phyloP scores from a whole-genome alignment of 2,888 invertebrate species.

The Ornithoptera alexandrae region DNA sequence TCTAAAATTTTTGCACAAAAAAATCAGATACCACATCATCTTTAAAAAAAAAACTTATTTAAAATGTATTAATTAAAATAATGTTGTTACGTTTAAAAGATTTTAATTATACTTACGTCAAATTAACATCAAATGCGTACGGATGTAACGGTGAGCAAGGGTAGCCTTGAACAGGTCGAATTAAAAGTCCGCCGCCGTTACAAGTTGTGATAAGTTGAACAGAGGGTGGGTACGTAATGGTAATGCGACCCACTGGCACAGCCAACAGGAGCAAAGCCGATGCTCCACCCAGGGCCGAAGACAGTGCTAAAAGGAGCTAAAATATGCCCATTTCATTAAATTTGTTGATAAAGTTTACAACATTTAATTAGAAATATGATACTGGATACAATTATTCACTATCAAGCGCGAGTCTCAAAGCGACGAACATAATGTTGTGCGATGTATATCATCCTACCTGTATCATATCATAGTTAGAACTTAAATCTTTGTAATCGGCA shows the following conservation, averaged over 20 bases:
- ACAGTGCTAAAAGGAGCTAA: constrained; percentile 83
- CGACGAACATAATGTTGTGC: too few species aligned
- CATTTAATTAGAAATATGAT: too few species aligned
- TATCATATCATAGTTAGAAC: too few species aligned
- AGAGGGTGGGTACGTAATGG: constrained; percentile 81
- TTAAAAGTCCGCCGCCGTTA: constrained; percentile 49
- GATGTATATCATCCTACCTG: too few species aligned
- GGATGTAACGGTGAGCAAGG: constrained; percentile 72
- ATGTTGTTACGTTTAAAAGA: too few species aligned
- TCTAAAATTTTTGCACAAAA: not conserved
- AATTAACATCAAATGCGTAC: constrained; percentile 67
- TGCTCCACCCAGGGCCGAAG: constrained; percentile 83
- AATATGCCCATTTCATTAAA: constrained; percentile 4
- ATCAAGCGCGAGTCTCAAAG: too few species aligned
- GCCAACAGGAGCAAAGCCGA: constrained; percentile 83
- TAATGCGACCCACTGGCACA: constrained; percentile 86
- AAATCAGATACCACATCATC: not conserved
- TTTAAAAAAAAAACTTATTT: too few species aligned
- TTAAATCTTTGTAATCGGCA: not conserved
- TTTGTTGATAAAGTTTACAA: not conserved
- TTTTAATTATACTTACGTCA: constrained; percentile 58
- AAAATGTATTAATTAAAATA: too few species aligned
- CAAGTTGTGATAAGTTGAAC: constrained; percentile 82
- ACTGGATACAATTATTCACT: too few species aligned
- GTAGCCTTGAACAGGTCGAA: constrained; percentile 69